Evolutionary conservation across 2,113 vertebrate genomes (phyloP).

Genomic region (Melanostigma gelatinosum): DNA sequence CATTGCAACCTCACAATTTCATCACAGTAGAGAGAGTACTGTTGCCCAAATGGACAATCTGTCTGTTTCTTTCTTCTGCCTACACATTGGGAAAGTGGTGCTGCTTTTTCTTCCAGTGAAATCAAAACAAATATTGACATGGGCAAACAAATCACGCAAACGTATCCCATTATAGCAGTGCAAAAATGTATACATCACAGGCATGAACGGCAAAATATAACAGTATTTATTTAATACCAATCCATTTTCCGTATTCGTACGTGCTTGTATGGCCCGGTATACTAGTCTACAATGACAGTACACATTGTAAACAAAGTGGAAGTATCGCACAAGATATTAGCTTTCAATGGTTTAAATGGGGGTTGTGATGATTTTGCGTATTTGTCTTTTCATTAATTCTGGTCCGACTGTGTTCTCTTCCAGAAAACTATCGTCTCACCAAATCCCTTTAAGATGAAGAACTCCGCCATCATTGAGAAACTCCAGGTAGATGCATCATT

Average conservation of each 20-base stretch:
- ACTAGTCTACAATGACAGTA: neutral
- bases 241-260: neutral
- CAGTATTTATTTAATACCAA: neutral
- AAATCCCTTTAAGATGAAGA: conserved; percentile 73
- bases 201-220: neutral
- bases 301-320: neutral
- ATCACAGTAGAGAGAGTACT: neutral
- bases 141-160: neutral
- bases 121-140: neutral
- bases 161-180: neutral
- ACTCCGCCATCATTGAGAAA: conserved; percentile 78
- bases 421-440: conserved; percentile 67
- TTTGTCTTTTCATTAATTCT: neutral
- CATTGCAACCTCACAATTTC: conserved; percentile 14
- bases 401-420: conserved; percentile 12
- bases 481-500: conserved; percentile 76
- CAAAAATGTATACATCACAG: neutral
- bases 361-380: neutral
- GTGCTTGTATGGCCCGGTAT: neutral
- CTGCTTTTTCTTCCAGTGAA: neutral
- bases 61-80: neutral
- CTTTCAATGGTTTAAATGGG: neutral
- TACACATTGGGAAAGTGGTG: neutral
- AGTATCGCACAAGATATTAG: neutral
- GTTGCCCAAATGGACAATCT: neutral